Percentiles rank a stretch among this genome's conserved stretches.
phyloP scores from a whole-genome alignment of 2,888 invertebrate species.

The Trichogramma dendrolimi region DNA sequence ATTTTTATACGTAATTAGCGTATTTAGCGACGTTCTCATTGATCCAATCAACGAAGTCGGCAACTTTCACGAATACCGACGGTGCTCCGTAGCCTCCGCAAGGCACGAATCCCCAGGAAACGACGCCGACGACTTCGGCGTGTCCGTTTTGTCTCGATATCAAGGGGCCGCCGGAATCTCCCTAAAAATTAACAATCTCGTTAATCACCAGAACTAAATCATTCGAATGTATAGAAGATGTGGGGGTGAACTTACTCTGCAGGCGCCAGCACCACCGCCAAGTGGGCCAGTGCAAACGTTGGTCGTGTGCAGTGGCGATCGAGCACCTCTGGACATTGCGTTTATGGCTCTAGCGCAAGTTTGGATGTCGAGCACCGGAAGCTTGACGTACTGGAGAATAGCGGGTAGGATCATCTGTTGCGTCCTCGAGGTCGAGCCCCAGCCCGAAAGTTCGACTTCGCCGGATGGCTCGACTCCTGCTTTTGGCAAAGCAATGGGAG shows the following conservation, averaged over 20 bases:
- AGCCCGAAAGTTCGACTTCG: constrained; percentile 50
- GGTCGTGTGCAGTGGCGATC: constrained; percentile 34
- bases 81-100: constrained; percentile 44
- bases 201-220: neutral
- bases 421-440: constrained; percentile 50
- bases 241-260: constrained; percentile 30
- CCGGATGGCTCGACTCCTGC: constrained; percentile 39
- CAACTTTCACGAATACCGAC: constrained; percentile 45
- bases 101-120: constrained; percentile 49
- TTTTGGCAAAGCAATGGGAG: constrained; percentile 47
- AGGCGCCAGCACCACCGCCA: constrained; percentile 34
- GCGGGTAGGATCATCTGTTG: constrained; percentile 33
- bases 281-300: constrained; percentile 36
- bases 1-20: too few relatives aligned
- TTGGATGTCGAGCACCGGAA: constrained; percentile 36
- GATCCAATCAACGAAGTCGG: constrained; percentile 45
- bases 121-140: constrained; percentile 42
- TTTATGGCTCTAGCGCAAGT: constrained; percentile 31
- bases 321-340: constrained; percentile 17
- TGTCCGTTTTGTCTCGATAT: constrained; percentile 34
- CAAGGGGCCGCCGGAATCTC: constrained; percentile 50
- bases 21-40: too few relatives aligned
- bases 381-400: constrained; percentile 37
- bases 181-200: constrained; percentile 33
- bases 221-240: neutral